phyloP scores from a whole-genome alignment of 1,140 invertebrate species.

The Orchesella cincta region DNA sequence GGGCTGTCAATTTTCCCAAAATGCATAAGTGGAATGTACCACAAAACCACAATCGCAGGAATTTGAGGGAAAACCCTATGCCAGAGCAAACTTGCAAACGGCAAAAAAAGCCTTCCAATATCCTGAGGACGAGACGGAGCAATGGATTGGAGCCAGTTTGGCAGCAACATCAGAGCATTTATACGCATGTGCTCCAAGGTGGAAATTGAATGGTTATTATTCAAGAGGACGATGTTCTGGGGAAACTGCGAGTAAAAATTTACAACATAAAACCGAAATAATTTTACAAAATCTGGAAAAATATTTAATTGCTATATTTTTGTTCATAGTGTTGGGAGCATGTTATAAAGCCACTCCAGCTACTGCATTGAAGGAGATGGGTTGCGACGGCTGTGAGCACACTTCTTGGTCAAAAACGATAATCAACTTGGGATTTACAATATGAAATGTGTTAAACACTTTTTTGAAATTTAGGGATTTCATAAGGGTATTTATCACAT shows the following conservation, averaged over 20 bases:
- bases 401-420: too few relatives aligned
- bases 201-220: not conserved
- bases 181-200: not conserved
- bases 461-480: too few relatives aligned
- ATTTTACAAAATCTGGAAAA: not conserved
- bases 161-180: not conserved
- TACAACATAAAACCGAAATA: not conserved
- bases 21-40: too few relatives aligned
- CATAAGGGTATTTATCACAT: too few relatives aligned
- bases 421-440: too few relatives aligned
- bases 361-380: too few relatives aligned
- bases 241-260: not conserved
- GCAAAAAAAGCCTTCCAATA: too few relatives aligned
- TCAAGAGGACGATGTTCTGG: not conserved
- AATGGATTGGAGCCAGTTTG: not conserved
- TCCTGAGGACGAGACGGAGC: not conserved
- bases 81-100: too few relatives aligned
- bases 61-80: too few relatives aligned
- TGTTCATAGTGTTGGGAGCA: not conserved
- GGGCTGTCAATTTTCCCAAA: not conserved
- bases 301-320: not conserved
- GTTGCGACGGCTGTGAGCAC: too few relatives aligned
- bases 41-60: too few relatives aligned
- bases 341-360: not conserved
- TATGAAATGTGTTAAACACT: too few relatives aligned